Evolutionary conservation across 2,797 vertebrate species (phyloP), one percentile per base, ranked within the genome.

Genomic region (Odontamblyopus rebecca): DNA sequence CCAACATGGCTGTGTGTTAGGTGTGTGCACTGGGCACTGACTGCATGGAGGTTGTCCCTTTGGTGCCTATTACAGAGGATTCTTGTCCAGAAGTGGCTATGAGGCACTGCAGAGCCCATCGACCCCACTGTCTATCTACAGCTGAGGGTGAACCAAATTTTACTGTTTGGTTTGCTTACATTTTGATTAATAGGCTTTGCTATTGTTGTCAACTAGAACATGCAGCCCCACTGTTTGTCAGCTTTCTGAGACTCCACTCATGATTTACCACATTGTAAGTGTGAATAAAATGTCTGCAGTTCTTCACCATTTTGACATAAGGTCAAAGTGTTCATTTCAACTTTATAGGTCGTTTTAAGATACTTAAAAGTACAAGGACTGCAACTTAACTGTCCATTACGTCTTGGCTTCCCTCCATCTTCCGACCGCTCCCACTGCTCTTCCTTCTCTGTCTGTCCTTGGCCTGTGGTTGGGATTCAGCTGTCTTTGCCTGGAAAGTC

Each of bases 1-100:
- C 66, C 61, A 69, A 68, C 41, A 12, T 50, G 61, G 23, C 51
- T 67, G 35, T 74, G 75, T 57, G 57, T 69, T 69, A 48, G 61
- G 48, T 71, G 61, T 60, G 57, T 65, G 71, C 23, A 12, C 11
- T 6, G 16, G 74, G 69, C 68, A 41, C 11, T 59, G 62, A 54
- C n/a, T 69, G 26, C 27, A 6, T 60, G 50, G 2, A 30, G 54
- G 67, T 48, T 26, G 48, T 85, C 83, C 76, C 78, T 82, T 66
- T 70, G 78, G 78, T 77, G 66, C 78, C 76, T 57, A 77, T 85
- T 77, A 81, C 59, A 27, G 70, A 76, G 72, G 70, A 68, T 67
- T 75, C 60, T 72, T 77, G 72, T 79, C 69, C n/a, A 60, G 81
- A 81, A 81, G 19, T 69, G 0, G 48, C 80, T 77, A 78, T 57